A percentile compares a stretch with the other conserved stretches of the same genome.
Conservation (phyloP, 2,888 invertebrate genomes). For the Xestia ashworthii region DNA sequence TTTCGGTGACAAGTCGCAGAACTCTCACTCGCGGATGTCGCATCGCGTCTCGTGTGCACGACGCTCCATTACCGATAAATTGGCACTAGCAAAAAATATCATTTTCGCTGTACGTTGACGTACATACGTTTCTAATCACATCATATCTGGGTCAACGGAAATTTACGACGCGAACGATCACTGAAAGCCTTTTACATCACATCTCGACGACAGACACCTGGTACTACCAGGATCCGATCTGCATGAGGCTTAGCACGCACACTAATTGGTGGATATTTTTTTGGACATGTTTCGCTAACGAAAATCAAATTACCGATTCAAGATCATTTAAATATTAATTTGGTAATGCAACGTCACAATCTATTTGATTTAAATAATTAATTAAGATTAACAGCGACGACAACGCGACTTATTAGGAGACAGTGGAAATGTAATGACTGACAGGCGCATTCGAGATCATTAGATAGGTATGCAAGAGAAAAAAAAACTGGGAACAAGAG, state of each 20-base stretch:
- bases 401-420: conserved; percentile 81
- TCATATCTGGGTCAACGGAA: conserved; percentile 89
- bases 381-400: conserved; percentile 83
- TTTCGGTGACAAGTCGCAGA: conserved; percentile 88
- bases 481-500: conserved; percentile 82
- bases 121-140: conserved; percentile 88
- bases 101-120: conserved; percentile 84
- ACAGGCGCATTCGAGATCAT: conserved; percentile 82
- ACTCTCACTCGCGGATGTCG: conserved; percentile 90
- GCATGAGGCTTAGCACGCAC: conserved; percentile 74
- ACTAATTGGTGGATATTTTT: conserved; percentile 79
- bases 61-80: conserved; percentile 86
- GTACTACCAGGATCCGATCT: conserved; percentile 88
- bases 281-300: conserved; percentile 77
- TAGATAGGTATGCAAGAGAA: conserved; percentile 72
- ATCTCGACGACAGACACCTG: conserved; percentile 79
- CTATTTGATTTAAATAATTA: conserved; percentile 80
- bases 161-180: conserved; percentile 84
- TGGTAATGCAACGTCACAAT: conserved; percentile 81
- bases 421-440: conserved; percentile 83
- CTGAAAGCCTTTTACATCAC: conserved; percentile 90
- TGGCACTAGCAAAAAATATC: conserved; percentile 87
- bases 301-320: conserved; percentile 75
- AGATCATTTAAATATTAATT: conserved; percentile 77
- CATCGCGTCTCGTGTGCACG: conserved; percentile 83